phyloP scores from a whole-genome alignment of 2,888 invertebrate species.

The Nycteola revayana region DNA sequence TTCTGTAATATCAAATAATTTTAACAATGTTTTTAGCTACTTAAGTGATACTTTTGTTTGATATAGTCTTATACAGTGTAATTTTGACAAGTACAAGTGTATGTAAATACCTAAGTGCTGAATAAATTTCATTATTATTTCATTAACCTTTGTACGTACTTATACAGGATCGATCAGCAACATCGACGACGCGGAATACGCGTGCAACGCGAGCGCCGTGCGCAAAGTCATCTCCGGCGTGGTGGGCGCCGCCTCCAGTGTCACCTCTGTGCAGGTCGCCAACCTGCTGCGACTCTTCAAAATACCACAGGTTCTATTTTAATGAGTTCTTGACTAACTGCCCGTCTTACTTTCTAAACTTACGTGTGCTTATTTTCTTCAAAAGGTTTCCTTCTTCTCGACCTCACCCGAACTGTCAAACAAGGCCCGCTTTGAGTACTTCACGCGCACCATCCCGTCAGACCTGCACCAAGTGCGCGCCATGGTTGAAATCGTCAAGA shows the following conservation, averaged over 20 bases:
- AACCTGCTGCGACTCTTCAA: conserved; percentile 92
- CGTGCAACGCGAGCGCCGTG: conserved; percentile 88
- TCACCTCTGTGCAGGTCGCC: conserved; percentile 98
- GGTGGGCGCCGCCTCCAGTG: conserved; percentile 86
- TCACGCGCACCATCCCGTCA: conserved; percentile 95
- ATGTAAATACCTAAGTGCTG: too few species aligned
- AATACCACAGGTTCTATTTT: conserved; percentile 87
- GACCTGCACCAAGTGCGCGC: conserved; percentile 97
- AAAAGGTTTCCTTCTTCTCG: conserved; percentile 96
- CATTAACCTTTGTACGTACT: too few species aligned
- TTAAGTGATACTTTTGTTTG: too few species aligned
- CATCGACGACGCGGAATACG: conserved; percentile 93
- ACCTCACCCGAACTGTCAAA: conserved; percentile 96
- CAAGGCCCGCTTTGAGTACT: conserved; percentile 96
- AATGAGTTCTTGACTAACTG: not conserved
- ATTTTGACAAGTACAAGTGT: too few species aligned
- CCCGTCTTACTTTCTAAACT: not conserved
- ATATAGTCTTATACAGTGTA: too few species aligned
- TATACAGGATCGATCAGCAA: conserved; percentile 96
- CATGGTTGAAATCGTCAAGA: conserved; percentile 95
- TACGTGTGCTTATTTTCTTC: not conserved
- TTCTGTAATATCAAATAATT: too few species aligned
- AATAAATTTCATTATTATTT: too few species aligned
- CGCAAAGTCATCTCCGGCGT: conserved; percentile 73
- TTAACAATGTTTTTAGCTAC: too few species aligned